Conservation (phyloP, 2,797 vertebrate genomes). For the Bovichtus diacanthus region DNA sequence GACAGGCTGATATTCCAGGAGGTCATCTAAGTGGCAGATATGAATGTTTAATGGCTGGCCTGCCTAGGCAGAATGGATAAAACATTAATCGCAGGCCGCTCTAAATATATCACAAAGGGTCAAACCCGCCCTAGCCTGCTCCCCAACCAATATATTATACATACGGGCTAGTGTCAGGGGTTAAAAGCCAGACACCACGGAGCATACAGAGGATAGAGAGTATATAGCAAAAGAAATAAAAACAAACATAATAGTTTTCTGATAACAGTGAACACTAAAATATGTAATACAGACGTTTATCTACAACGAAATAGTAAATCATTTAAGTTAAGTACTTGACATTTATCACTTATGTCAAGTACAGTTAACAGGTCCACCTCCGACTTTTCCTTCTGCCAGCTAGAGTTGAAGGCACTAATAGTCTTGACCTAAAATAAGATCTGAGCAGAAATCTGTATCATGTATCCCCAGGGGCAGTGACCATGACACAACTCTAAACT, state of each 20-base stretch:
- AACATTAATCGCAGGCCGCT: conserved; percentile 83
- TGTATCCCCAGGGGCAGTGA: conserved; percentile 42
- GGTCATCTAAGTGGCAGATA: conserved; percentile 85
- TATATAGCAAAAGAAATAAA: conserved; percentile 14
- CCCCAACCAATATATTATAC: conserved; percentile 66
- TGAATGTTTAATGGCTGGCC: conserved; percentile 86
- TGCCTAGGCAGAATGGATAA: conserved; percentile 82
- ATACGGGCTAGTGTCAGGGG: conserved; percentile 59
- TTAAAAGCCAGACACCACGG: conserved; percentile 62
- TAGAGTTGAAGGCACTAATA: conserved; percentile 31
- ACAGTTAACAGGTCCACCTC: conserved; percentile 5
- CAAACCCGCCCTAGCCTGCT: conserved; percentile 60
- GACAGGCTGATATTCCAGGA: conserved; percentile 83
- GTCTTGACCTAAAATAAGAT: conserved; percentile 49
- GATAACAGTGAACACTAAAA: neutral
- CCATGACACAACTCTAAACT: conserved; percentile 58
- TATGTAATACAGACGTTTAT: neutral
- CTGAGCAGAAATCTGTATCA: conserved; percentile 64
- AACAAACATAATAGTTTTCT: neutral
- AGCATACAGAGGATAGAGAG: conserved; percentile 15
- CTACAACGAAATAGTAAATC: neutral
- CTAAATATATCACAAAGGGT: conserved; percentile 85
- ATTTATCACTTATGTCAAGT: conserved; percentile 16
- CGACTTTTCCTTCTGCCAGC: conserved; percentile 4
- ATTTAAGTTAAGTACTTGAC: neutral